A percentile compares a stretch with the other conserved stretches of the same genome.
These are phyloP conservation scores for Entomobrya proxima DNA, from an alignment of 2,888 invertebrate species.

Conservation along the genomic window DNA sequence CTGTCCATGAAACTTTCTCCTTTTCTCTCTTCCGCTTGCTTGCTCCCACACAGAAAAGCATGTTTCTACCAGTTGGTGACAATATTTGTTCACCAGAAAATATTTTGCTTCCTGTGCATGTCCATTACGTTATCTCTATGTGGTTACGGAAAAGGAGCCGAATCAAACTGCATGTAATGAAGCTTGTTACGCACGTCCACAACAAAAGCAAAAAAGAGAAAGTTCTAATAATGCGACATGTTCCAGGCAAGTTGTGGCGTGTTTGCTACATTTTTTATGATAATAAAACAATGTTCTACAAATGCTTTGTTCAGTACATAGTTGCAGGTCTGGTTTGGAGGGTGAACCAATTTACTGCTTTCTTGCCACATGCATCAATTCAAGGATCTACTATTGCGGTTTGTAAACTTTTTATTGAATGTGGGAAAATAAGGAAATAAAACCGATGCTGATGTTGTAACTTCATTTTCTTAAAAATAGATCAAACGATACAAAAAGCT, in stretches of 20 bases:
- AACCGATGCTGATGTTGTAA: no score
- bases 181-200: slow-evolving; percentile 5
- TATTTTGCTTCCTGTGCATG: not conserved
- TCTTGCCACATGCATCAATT: not conserved
- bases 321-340: not conserved
- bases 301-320: not conserved
- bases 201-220: not conserved
- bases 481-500: no score
- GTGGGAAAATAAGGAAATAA: not conserved
- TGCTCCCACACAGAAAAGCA: not conserved
- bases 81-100: not conserved
- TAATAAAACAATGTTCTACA: not conserved
- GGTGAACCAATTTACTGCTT: not conserved
- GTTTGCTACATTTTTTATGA: not conserved
- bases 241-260: not conserved
- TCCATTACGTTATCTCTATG: not conserved
- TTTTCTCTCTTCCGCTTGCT: slow-evolving; percentile 21
- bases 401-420: no score
- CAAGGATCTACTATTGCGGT: no score
- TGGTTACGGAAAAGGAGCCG: not conserved
- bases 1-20: not conserved
- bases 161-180: slow-evolving; percentile 35
- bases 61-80: slow-evolving; percentile 33
- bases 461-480: no score
- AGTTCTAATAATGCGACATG: not conserved